Percentiles rank a stretch among this genome's conserved stretches.
Conservation (phyloP, 2,888 invertebrate genomes). For the Drosophila fulvimacula region DNA sequence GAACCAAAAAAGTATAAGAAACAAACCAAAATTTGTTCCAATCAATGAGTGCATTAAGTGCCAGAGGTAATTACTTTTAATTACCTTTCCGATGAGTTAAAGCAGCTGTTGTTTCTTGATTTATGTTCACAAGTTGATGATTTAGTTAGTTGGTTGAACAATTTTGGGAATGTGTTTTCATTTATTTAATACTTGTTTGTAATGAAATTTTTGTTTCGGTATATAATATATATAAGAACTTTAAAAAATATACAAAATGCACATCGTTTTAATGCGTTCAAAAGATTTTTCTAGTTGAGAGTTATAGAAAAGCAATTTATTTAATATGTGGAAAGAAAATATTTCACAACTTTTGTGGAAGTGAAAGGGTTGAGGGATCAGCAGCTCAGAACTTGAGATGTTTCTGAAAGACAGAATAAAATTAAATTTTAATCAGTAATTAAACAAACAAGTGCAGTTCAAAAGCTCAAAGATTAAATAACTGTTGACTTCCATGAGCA, state of each 20-base stretch:
- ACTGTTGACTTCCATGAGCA: too few relatives aligned
- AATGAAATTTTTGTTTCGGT: background rate
- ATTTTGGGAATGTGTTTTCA: background rate
- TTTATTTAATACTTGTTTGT: background rate
- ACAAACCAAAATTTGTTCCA: constrained; percentile 7
- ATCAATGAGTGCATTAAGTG: constrained; percentile 21
- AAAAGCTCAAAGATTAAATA: background rate
- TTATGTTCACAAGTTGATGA: background rate
- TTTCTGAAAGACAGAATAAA: background rate
- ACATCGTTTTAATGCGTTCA: too few relatives aligned
- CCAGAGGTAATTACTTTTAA: constrained; percentile 7
- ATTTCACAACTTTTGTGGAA: background rate
- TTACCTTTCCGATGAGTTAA: background rate
- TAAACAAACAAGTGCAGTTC: background rate
- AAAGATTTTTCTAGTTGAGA: too few relatives aligned
- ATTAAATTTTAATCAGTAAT: background rate
- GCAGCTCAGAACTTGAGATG: too few relatives aligned
- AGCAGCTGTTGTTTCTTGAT: constrained; percentile 5
- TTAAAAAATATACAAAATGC: too few relatives aligned
- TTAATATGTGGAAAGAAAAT: background rate
- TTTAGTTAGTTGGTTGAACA: background rate
- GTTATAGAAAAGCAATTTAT: background rate
- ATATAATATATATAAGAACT: background rate
- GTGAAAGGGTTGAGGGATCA: too few relatives aligned
- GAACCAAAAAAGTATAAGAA: background rate